Evolutionary conservation across 2,888 invertebrate species (phyloP).

Genomic region (Drosophila niveifrons): DNA sequence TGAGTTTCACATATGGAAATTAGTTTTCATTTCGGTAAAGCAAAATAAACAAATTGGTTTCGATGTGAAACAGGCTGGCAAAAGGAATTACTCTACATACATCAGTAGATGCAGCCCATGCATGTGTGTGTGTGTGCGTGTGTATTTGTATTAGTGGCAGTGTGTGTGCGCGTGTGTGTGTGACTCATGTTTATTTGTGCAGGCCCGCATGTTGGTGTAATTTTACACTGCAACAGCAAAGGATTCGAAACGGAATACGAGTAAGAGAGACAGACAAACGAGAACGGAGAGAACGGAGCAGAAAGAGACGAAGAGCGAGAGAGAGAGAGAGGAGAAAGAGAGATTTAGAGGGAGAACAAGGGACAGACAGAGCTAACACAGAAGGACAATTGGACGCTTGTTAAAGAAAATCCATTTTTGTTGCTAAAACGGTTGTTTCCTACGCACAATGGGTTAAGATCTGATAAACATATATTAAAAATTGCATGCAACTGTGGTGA

Average conservation of each 20-base stretch:
- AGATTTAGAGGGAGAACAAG: background rate
- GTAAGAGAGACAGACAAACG: background rate
- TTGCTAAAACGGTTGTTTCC: conserved; percentile 2
- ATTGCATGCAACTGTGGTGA: too few relatives aligned
- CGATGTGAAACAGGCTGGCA: conserved; percentile 44
- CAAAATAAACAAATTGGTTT: conserved; percentile 56
- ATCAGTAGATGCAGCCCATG: conserved; percentile 4
- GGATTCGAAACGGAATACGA: conserved; percentile 3
- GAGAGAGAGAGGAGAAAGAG: conserved; percentile 5
- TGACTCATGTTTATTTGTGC: conserved; percentile 44
- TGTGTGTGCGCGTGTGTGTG: conserved; percentile 9
- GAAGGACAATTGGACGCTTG: conserved; percentile 32
- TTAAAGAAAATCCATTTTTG: conserved; percentile 12
- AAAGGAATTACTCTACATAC: conserved; percentile 16
- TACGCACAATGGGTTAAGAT: conserved; percentile 18
- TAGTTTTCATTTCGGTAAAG: conserved; percentile 48
- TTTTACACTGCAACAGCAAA: conserved; percentile 53
- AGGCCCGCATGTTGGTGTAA: conserved; percentile 68
- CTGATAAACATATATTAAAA: background rate
- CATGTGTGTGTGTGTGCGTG: conserved; percentile 1
- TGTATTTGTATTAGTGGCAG: background rate
- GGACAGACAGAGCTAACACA: background rate
- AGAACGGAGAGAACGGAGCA: background rate
- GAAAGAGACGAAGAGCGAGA: background rate
- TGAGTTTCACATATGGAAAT: conserved; percentile 63